phyloP scores from a whole-genome alignment of 2,888 invertebrate species.

The Eupithecia subumbrata region DNA sequence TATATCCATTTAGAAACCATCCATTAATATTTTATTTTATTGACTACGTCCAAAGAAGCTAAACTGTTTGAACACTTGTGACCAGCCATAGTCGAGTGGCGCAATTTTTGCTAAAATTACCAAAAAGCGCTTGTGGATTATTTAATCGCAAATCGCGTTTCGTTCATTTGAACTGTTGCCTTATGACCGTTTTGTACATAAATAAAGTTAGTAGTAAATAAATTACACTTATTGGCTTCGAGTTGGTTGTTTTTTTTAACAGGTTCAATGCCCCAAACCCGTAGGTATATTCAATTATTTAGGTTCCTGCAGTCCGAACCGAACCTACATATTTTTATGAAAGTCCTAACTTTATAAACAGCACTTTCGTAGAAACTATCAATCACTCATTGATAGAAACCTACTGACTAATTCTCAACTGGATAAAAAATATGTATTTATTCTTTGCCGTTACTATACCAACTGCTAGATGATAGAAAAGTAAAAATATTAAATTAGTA shows the following conservation, averaged over 20 bases:
- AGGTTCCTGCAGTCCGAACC: neutral
- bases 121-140: conserved; percentile 32
- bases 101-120: conserved; percentile 52
- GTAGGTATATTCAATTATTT: neutral
- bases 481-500: too few species aligned
- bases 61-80: conserved; percentile 11
- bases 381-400: too few species aligned
- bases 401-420: neutral
- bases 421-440: too few species aligned
- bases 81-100: conserved; percentile 48
- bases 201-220: conserved; percentile 79
- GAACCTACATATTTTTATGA: neutral
- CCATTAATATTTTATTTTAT: neutral
- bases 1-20: neutral
- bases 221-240: conserved; percentile 82
- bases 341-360: neutral
- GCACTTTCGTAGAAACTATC: too few species aligned
- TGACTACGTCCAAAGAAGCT: neutral
- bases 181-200: conserved; percentile 83
- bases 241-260: conserved; percentile 63
- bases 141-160: conserved; percentile 56
- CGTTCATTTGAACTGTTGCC: conserved; percentile 80
- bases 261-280: neutral
- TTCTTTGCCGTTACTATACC: too few species aligned
- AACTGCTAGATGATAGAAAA: too few species aligned